Base-by-base conservation (phyloP, 2,888 invertebrate genomes). In the Carterocephalus palaemon region DNA sequence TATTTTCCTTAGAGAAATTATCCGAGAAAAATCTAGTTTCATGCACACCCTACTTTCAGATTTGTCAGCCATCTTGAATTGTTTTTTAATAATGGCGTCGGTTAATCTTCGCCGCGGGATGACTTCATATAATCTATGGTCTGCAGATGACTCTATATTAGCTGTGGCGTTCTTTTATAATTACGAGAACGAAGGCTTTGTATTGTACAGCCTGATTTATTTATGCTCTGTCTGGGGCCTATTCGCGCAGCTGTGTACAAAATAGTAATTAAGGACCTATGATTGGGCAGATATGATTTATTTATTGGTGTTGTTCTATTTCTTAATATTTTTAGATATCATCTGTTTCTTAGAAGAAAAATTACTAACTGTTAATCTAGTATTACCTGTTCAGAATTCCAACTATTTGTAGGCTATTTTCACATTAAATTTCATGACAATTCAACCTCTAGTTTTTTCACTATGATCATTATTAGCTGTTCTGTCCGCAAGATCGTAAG, bases 91-190 rank as follows among this genome's bases (percentile, higher is more conserved):
- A 68, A 75, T 75, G 71, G 73, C 74, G 57, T 52, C 63, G 56
- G 59, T 65, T 64, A 68, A 64, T 67, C 58, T 65, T 70, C 66
- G 73, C 69, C 75, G 65, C 74, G 70, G 77, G 80, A 83, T 82
- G 82, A 80, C 82, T 82, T 75, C 65, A 80, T 81, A 82, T 78
- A 77, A 81, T 80, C 78, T 81, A 78, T 80, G 78, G 74, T 61
- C 69, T 65, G 53, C 63, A 43, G 78, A 81, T 80, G 81, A 79
- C 79, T 81, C 75, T 81, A 82, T 82, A 80, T 80, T 78, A 82
- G 75, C 76, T 78, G 70, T 75, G 69, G 55, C 62, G 67, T 63
- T 68, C 58, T 59, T 67, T 63, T 62, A 51, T 67, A 72, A 70
- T 73, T 71, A 56, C 52, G 19, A 17, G 40, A 46, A 46, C 37